Base-by-base conservation (phyloP, 2,888 invertebrate genomes). In the Rhimphoctona megacephalus region DNA sequence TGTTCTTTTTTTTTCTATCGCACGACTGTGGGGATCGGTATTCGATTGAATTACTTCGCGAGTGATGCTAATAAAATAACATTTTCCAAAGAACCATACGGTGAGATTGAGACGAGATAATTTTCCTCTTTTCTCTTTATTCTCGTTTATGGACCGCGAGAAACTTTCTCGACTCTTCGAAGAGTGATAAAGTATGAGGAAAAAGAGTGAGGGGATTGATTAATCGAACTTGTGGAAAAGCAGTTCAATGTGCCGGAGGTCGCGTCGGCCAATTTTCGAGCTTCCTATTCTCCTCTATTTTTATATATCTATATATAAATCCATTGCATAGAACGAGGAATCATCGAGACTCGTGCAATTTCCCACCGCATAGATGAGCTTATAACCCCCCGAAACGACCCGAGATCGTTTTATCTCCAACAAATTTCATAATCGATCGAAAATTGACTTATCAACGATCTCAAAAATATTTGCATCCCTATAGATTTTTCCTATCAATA, bases 181-280 rank as follows among this genome's bases (percentile, higher is more conserved):
- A 61, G 25, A 57, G 72, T 36, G 30, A 49, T 30, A 52, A 49
- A 72, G 33, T 52, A 19, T 3, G 72, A 66, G 33, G 57, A 69
- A 17, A 70, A 69, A 70, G 76, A 72, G 36, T 54, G 67, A 64
- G 80, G 70, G 39, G 46, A 79, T 85, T 78, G 85, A 85, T 85
- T 85, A 79, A 85, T 82, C 85, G 85, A 78, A 85, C 72, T 73
- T 54, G 67, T 52, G 57, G 81, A 69, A 82, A 43, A 82, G 78
- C 81, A 49, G 73, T 82, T 73, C 61, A 76, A 76, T 73, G 80
- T 70, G 64, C 64, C 76, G 33, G 69, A 67, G 85, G 52, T 77
- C 81, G 72, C 30, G 73, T 57, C 43, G 76, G 76, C 30, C 61
- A 43, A 85, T 85, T 85, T 76, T 78, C 78, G 22, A 69, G 73